These are phyloP conservation scores for Acinonyx jubatus DNA, from an alignment of 2,113 vertebrate genomes.

Conservation along the genomic window DNA sequence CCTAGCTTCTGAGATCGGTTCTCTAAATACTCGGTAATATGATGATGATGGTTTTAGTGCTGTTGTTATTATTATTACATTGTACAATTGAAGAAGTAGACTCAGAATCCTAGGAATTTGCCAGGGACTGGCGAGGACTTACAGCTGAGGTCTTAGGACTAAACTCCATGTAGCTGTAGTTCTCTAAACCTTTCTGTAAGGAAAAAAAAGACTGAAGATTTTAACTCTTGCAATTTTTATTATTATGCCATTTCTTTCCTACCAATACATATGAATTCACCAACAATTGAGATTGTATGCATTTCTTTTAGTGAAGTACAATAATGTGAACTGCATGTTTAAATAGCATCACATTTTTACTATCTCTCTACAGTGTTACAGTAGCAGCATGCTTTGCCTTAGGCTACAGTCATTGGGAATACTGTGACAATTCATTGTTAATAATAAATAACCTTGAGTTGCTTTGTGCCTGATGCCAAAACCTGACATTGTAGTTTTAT, in stretches of 20 bases:
- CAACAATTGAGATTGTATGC: slow-evolving; percentile 34
- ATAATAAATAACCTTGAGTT: slow-evolving; percentile 79
- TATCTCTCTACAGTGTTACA: neutral
- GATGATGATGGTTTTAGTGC: neutral
- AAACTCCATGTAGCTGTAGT: neutral
- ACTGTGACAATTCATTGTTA: slow-evolving; percentile 82
- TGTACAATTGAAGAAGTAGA: slow-evolving; percentile 3
- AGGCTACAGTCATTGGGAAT: slow-evolving; percentile 82
- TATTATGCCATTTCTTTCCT: slow-evolving; percentile 61
- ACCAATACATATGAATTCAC: neutral
- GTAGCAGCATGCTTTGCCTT: slow-evolving; percentile 33
- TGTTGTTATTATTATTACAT: neutral
- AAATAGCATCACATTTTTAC: slow-evolving; percentile 73
- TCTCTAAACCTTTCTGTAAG: neutral
- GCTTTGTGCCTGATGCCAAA: slow-evolving; percentile 66
- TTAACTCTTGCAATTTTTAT: slow-evolving; percentile 52
- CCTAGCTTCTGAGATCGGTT: neutral
- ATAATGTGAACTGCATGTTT: slow-evolving; percentile 61
- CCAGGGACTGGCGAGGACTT: neutral
- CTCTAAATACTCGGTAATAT: neutral
- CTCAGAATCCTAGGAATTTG: neutral
- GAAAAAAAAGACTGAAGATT: slow-evolving; percentile 46
- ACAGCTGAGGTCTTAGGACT: neutral
- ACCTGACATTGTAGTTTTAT: slow-evolving; percentile 52
- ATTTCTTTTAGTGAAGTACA: slow-evolving; percentile 55